These are phyloP conservation scores for Hipparchia sbordonii DNA, from an alignment of 2,888 invertebrate species.

Conservation along the genomic window DNA sequence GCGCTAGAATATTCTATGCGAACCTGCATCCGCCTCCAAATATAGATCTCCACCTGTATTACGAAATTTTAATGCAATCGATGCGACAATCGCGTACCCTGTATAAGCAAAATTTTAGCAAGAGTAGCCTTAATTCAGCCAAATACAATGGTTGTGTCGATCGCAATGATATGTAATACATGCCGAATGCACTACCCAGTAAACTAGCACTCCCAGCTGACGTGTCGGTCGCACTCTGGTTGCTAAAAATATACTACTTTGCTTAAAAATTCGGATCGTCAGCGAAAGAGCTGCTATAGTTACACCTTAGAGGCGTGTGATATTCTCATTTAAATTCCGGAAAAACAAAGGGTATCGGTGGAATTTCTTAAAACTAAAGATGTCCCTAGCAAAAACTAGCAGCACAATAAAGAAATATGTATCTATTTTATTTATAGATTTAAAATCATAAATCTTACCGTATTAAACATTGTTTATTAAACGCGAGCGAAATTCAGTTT, in stretches of 20 bases:
- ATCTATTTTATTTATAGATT: no score
- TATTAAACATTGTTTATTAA: no score
- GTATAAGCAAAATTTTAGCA: not conserved
- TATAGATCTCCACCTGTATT: not conserved
- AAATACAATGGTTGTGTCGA: not conserved
- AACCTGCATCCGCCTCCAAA: not conserved
- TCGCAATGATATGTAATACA: conserved; percentile 1
- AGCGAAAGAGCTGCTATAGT: not conserved
- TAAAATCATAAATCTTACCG: no score
- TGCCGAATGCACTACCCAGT: conserved; percentile 1
- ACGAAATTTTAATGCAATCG: not conserved
- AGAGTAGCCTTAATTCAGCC: not conserved
- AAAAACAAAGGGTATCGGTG: no score
- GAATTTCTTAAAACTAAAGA: no score
- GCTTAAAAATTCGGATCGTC: not conserved
- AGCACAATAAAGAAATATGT: no score
- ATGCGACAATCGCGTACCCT: not conserved
- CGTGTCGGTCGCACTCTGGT: not conserved
- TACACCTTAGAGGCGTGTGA: no score
- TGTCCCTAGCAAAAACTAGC: no score
- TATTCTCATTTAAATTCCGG: no score
- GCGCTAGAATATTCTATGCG: conserved; percentile 13
- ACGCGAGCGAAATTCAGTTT: not conserved
- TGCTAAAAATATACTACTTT: not conserved
- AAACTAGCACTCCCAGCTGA: not conserved